Percentiles rank a stretch among this genome's conserved stretches.
phyloP scores from a whole-genome alignment of 2,888 invertebrate genomes.

The Eustalomyia histrio region DNA sequence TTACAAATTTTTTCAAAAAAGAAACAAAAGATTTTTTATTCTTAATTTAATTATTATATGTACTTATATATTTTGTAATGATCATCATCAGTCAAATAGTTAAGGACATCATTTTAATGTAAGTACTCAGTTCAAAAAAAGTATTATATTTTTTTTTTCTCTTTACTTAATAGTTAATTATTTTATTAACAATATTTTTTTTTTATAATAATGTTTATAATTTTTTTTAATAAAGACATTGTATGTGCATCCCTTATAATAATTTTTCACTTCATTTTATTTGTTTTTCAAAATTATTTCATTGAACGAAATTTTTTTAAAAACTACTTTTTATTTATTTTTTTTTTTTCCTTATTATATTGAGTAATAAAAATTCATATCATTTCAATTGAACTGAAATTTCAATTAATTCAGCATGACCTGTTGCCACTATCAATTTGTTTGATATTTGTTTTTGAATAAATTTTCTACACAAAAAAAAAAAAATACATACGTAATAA shows the following conservation, averaged over 20 bases:
- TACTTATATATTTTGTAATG: constrained; percentile 4
- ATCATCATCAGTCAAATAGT: constrained; percentile 2
- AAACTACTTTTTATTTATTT: too few species aligned
- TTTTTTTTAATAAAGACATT: constrained; percentile 2
- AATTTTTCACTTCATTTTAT: background rate
- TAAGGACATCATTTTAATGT: background rate
- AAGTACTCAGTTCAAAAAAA: constrained; percentile 5
- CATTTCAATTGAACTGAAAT: too few species aligned
- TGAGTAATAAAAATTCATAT: too few species aligned
- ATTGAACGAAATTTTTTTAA: background rate
- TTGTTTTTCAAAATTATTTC: background rate
- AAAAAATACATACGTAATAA: too few species aligned
- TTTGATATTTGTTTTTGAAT: too few species aligned
- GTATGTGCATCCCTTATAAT: background rate
- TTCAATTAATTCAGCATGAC: too few species aligned
- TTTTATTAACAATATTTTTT: constrained; percentile 7
- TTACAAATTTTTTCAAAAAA: constrained; percentile 41
- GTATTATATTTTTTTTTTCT: constrained; percentile 4
- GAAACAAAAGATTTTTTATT: background rate
- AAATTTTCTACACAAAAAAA: too few species aligned
- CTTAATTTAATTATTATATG: background rate
- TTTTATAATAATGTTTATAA: background rate
- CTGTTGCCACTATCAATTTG: too few species aligned
- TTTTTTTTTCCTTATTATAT: too few species aligned
- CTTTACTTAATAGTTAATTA: background rate